Base-by-base conservation (phyloP, 2,888 invertebrate genomes). In the Elaeidobius kamerunicus region DNA sequence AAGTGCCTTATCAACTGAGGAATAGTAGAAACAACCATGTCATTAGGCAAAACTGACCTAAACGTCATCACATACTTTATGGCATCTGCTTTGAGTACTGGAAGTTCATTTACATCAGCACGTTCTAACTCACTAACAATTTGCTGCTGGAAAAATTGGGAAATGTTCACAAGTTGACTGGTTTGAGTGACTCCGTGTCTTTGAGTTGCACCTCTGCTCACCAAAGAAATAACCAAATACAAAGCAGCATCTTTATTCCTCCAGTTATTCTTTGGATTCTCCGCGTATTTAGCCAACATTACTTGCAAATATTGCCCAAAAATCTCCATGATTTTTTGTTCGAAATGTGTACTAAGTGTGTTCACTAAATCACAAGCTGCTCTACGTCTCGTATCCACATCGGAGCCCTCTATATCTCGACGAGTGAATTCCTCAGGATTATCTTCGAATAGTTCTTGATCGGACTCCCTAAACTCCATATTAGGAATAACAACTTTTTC, bases 401-500 rank as follows among this genome's bases (percentile, higher is more conserved):
- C 99, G 6, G 96, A 95, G 4, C 98, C 98, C 76, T 99, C 99
- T 58, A 99, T 93, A 74, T 99, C 99, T 20, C 95, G 78, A 2
- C 94, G 79, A 56, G 95, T 93, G 69, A 94, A 97, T 74, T 99
- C 99, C 67, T 99, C 96, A 0, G 99, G 92, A 69, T 97, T 98
- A 69, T 98, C 97, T 72, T 96, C 95, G 74, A 99, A 99, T 36
- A 96, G 72, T 71, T 99, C 99, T 72, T 93, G 88, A 74, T 99
- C 99, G 0, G 93, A 88, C 45, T 84, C 85, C 79, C 98, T 82
- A 62, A 99, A 94, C 72, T 95, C 90, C 83, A 99, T 90, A 70
- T 98, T 99, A 0, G 98, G 97, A 65, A 99, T 93, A 64, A 99
- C 91, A n/a, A 99, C 93, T 72, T 95, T 95, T 70, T 98, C 94